Evolutionary conservation across 2,797 vertebrate genomes (phyloP).

Genomic region (Aeoliscus strigatus): DNA sequence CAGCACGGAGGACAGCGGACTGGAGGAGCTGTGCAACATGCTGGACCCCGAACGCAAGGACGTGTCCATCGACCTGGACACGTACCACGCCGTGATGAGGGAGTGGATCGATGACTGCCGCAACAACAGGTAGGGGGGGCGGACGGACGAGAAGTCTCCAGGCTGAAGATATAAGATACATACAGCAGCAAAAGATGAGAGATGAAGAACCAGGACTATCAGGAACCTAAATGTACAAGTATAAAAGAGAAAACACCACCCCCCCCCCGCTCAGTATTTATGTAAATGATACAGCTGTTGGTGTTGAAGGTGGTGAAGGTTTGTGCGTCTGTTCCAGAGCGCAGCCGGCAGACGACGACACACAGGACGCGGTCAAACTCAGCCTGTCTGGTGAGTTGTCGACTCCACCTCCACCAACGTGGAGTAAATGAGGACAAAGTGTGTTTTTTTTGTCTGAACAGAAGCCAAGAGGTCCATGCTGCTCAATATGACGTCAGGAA

Average conservation of each 20-base stretch:
- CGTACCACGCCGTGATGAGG: slow-evolving; percentile 81
- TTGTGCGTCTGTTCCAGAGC: slow-evolving; percentile 51
- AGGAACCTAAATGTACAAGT: too few species aligned
- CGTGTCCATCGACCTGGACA: slow-evolving; percentile 82
- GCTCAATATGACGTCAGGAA: slow-evolving; percentile 78
- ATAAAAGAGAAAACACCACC: too few species aligned
- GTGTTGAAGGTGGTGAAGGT: neutral
- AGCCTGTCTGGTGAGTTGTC: slow-evolving; percentile 71
- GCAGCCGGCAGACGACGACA: slow-evolving; percentile 37
- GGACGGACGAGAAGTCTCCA: neutral
- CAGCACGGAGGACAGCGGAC: slow-evolving; percentile 76
- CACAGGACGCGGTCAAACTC: slow-evolving; percentile 64
- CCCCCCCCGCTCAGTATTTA: too few species aligned
- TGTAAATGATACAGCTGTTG: too few species aligned
- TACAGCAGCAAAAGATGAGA: too few species aligned
- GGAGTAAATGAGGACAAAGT: too few species aligned
- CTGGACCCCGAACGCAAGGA: slow-evolving; percentile 85
- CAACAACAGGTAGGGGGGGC: slow-evolving; percentile 70
- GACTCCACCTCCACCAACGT: too few species aligned
- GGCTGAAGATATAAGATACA: too few species aligned
- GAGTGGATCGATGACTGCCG: slow-evolving; percentile 85
- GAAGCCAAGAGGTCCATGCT: slow-evolving; percentile 68
- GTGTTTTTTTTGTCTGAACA: slow-evolving; percentile 9
- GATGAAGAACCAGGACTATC: too few species aligned
- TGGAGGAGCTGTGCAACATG: slow-evolving; percentile 85